Percentiles rank a stretch among this genome's conserved stretches.
phyloP scores from a whole-genome alignment of 2,797 vertebrate species.

The Hylomyscus alleni region DNA sequence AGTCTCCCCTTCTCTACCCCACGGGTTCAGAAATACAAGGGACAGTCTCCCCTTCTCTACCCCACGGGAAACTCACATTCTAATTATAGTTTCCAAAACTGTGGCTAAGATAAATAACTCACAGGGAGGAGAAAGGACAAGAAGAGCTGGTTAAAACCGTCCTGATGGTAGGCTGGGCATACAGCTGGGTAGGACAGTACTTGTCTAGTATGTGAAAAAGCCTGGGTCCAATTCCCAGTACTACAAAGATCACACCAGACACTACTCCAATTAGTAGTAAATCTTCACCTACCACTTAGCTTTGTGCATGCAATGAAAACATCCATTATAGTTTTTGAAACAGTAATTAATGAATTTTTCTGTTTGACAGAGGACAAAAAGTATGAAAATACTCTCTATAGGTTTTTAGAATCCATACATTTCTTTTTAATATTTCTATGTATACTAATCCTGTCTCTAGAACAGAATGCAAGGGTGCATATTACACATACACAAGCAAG shows the following conservation, averaged over 20 bases:
- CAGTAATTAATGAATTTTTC: constrained; percentile 55
- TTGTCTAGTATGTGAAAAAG: not conserved
- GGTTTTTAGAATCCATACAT: constrained; percentile 34
- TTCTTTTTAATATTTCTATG: constrained; percentile 45
- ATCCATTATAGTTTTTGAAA: constrained; percentile 56
- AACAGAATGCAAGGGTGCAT: not conserved
- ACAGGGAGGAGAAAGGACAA: not conserved
- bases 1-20: too few species aligned
- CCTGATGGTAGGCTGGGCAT: not conserved
- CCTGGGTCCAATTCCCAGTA: not conserved
- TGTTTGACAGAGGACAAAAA: constrained; percentile 1
- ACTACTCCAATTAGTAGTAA: constrained; percentile 3
- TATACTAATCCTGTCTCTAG: constrained; percentile 4
- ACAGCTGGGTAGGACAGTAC: not conserved
- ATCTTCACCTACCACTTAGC: constrained; percentile 2
- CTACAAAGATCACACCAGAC: not conserved
- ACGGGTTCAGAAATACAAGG: constrained; percentile 23
- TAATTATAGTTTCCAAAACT: constrained; percentile 49
- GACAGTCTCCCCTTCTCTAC: not conserved
- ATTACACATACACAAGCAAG: not conserved
- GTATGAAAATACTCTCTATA: constrained; percentile 16
- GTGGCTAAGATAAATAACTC: constrained; percentile 5
- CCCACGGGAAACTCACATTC: constrained; percentile 12
- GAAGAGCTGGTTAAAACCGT: constrained; percentile 22
- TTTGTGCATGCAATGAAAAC: constrained; percentile 42